These are phyloP conservation scores for Autographa gamma DNA, from an alignment of 2,888 invertebrate species.

Conservation along the genomic window DNA sequence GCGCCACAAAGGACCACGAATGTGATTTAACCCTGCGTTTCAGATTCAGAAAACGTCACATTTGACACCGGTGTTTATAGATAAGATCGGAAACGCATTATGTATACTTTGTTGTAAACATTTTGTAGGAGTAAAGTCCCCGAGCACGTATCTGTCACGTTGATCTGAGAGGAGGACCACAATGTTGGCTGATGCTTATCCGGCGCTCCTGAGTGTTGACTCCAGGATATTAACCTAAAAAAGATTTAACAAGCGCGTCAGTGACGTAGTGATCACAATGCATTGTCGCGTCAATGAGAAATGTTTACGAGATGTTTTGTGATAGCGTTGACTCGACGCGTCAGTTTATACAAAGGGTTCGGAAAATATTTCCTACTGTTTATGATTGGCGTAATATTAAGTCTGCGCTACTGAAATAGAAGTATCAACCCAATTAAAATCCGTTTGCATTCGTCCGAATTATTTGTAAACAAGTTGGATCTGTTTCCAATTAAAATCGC, in stretches of 20 bases:
- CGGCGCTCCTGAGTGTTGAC: conserved; percentile 7
- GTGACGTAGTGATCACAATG: not conserved
- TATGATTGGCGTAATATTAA: conserved; percentile 37
- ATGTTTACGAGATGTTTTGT: conserved; percentile 15
- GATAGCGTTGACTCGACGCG: conserved; percentile 9
- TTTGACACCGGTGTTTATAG: not conserved
- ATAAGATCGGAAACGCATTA: conserved; percentile 5
- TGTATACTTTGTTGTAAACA: conserved; percentile 2
- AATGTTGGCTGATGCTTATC: conserved; percentile 27
- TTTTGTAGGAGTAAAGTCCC: not conserved
- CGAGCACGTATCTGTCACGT: conserved; percentile 24
- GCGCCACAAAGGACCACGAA: not conserved
- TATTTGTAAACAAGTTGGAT: conserved; percentile 2
- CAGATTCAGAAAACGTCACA: not conserved
- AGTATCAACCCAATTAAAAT: conserved; percentile 25
- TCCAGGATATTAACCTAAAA: not conserved
- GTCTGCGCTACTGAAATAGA: conserved; percentile 41
- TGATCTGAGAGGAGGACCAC: conserved; percentile 17
- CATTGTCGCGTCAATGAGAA: not conserved
- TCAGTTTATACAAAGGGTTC: conserved; percentile 33
- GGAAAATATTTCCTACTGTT: conserved; percentile 18
- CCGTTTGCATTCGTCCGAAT: conserved; percentile 14
- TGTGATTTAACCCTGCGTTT: not conserved
- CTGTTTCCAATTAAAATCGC: no score
- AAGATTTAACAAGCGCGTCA: not conserved